A percentile compares a stretch with the other conserved stretches of the same genome.
These are phyloP conservation scores for Pangasianodon gigas DNA, from an alignment of 2,113 vertebrate species.

Conservation along the genomic window DNA sequence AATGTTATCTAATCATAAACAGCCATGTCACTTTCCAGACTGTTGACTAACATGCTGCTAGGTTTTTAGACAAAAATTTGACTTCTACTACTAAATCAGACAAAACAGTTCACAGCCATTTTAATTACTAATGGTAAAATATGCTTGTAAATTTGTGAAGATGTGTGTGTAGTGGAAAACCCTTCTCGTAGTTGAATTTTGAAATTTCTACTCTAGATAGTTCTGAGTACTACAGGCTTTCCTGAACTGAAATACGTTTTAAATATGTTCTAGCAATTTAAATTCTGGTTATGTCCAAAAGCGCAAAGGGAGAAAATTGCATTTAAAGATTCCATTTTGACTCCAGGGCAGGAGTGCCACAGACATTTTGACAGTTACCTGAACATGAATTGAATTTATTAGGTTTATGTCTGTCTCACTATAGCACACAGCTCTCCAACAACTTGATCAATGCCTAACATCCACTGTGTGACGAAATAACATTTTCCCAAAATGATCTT, in stretches of 20 bases:
- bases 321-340: not conserved
- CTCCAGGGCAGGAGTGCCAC: not conserved
- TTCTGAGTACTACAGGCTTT: not conserved
- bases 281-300: too few relatives aligned
- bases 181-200: not conserved
- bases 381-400: not conserved
- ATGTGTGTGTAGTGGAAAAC: not conserved
- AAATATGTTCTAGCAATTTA: not conserved
- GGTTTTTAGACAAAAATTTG: not conserved
- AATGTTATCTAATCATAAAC: not conserved
- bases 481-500: not conserved
- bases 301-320: not conserved
- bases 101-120: not conserved
- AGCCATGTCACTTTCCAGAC: not conserved
- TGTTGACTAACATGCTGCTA: conserved; percentile 1
- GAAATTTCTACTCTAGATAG: not conserved
- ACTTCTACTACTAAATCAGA: not conserved
- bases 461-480: not conserved
- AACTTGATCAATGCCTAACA: not conserved
- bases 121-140: not conserved
- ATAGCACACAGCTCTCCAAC: not conserved
- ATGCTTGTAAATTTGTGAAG: not conserved
- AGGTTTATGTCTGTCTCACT: not conserved
- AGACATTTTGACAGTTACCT: not conserved
- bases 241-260: not conserved